Conservation (phyloP, 2,113 vertebrate species). For the Cariama cristata region DNA sequence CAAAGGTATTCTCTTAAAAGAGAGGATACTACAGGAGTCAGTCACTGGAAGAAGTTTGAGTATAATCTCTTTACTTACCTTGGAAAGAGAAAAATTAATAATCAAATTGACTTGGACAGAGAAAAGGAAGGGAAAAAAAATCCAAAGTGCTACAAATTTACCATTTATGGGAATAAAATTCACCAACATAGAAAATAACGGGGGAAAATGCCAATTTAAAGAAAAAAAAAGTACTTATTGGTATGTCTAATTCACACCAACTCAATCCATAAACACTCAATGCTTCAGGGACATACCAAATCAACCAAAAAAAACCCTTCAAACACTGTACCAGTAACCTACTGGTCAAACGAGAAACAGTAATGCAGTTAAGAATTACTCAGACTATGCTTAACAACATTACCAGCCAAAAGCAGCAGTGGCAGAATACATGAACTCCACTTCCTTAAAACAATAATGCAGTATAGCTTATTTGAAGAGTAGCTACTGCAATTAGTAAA, state of each 20-base stretch:
- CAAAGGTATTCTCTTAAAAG: neutral
- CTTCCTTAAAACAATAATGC: neutral
- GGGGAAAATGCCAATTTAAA: neutral
- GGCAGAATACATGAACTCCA: neutral
- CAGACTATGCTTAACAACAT: neutral
- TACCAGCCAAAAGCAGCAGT: neutral
- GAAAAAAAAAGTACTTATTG: neutral
- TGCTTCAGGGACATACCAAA: neutral
- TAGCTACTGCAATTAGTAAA: neutral
- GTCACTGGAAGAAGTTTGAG: neutral
- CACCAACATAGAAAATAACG: neutral
- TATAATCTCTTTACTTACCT: neutral
- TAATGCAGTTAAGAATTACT: slow-evolving; percentile 24
- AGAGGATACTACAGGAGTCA: neutral
- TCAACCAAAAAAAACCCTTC: accelerated
- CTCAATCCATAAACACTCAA: neutral
- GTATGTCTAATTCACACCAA: neutral
- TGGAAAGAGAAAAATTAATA: neutral
- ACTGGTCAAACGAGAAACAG: neutral
- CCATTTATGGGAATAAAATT: neutral
- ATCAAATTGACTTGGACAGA: neutral
- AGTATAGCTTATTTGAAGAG: neutral
- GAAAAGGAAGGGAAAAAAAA: too few relatives aligned
- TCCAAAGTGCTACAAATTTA: neutral
- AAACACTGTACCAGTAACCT: neutral